A percentile compares a stretch with the other conserved stretches of the same genome.
Conservation (phyloP, 2,888 invertebrate species). For the Pycnomerus fuliginosus region DNA sequence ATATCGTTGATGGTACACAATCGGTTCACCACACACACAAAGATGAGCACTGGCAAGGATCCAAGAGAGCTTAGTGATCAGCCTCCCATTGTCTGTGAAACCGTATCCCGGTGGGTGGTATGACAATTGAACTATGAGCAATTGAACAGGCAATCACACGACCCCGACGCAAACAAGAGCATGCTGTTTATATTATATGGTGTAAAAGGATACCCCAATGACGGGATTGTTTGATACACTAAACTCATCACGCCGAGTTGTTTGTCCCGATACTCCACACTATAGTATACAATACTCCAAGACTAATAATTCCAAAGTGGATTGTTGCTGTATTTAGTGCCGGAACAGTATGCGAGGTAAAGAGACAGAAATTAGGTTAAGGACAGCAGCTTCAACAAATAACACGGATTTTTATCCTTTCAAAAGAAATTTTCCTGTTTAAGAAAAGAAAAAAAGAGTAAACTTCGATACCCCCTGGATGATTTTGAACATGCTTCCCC, state of each 20-base stretch:
- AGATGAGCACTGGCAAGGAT: slow-evolving; percentile 12
- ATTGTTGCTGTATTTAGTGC: background rate
- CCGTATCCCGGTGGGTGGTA: slow-evolving; percentile 25
- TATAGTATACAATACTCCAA: background rate
- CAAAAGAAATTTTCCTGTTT: too few relatives aligned
- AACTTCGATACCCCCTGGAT: too few relatives aligned
- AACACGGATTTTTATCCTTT: too few relatives aligned
- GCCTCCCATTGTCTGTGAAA: slow-evolving; percentile 22
- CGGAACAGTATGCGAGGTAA: too few relatives aligned
- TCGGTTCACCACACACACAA: slow-evolving; percentile 5
- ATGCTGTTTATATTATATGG: slow-evolving; percentile 5
- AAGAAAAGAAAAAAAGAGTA: too few relatives aligned
- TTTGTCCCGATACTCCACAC: background rate
- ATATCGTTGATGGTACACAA: slow-evolving; percentile 6
- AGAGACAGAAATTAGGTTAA: too few relatives aligned
- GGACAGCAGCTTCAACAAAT: too few relatives aligned
- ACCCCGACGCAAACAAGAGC: slow-evolving; percentile 11
- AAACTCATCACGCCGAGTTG: slow-evolving; percentile 5
- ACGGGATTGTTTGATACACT: slow-evolving; percentile 9
- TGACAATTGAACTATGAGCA: slow-evolving; percentile 31
- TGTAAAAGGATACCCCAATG: slow-evolving; percentile 16
- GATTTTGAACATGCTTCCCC: too few relatives aligned
- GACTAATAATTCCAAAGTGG: background rate
- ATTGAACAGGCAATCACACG: slow-evolving; percentile 29
- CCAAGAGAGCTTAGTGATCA: slow-evolving; percentile 13